A percentile compares a stretch with the other conserved stretches of the same genome.
phyloP scores from a whole-genome alignment of 1,140 invertebrate genomes.

The Calephelis virginiensis region DNA sequence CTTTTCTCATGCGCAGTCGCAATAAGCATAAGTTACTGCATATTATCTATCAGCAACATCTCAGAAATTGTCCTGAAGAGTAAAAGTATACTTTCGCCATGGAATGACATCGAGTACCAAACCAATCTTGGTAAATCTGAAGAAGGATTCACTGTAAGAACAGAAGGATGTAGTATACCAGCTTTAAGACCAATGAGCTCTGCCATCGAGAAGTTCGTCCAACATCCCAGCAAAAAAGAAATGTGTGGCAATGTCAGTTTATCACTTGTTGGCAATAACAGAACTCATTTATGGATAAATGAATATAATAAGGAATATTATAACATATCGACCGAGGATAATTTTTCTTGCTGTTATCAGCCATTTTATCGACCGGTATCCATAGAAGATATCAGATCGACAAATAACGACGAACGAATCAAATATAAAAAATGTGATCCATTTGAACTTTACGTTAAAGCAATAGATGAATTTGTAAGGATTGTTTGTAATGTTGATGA shows the following conservation, averaged over 20 bases:
- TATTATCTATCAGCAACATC: constrained; percentile 31
- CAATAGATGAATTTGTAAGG: constrained; percentile 80
- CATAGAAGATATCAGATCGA: constrained; percentile 42
- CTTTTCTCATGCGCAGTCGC: constrained; percentile 30
- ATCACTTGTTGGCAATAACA: constrained; percentile 80
- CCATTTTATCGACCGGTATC: constrained; percentile 79
- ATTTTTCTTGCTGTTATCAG: constrained; percentile 81
- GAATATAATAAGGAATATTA: constrained; percentile 71
- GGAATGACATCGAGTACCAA: constrained; percentile 9
- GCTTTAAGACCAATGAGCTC: constrained; percentile 84
- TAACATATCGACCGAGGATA: constrained; percentile 42
- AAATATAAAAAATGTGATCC: constrained; percentile 55
- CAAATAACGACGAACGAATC: constrained; percentile 52
- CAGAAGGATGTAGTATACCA: constrained; percentile 88
- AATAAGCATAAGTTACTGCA: constrained; percentile 28
- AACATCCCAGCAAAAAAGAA: constrained; percentile 35
- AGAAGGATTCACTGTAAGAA: constrained; percentile 80
- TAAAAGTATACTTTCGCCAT: constrained; percentile 18
- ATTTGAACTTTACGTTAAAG: constrained; percentile 57
- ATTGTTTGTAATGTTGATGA: constrained; percentile 78
- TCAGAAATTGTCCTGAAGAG: constrained; percentile 22
- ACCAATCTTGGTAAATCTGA: constrained; percentile 15
- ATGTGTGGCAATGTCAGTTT: constrained; percentile 45
- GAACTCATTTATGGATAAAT: constrained; percentile 77
- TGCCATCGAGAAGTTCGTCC: constrained; percentile 46